Percentiles rank a stretch among this genome's conserved stretches.
These are phyloP conservation scores for Chionodraco myersi DNA, from an alignment of 2,113 vertebrate genomes.

Conservation along the genomic window DNA sequence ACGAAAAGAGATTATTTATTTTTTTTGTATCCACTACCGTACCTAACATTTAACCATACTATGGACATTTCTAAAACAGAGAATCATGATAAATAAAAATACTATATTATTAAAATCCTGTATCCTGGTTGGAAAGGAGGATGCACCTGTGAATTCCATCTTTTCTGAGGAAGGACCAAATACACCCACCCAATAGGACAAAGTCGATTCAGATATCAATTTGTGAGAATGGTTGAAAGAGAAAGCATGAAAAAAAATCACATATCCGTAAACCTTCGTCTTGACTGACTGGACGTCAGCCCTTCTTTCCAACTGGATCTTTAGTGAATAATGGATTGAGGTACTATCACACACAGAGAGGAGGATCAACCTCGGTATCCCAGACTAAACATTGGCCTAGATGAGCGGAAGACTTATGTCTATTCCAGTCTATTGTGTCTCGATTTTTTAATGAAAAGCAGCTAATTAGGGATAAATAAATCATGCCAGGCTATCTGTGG, in stretches of 20 bases:
- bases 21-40: no score
- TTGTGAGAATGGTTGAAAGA: slow-evolving; percentile 1
- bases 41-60: no score
- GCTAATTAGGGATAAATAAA: slow-evolving; percentile 88
- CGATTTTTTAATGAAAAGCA: slow-evolving; percentile 81
- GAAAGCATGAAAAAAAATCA: neutral
- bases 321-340: slow-evolving; percentile 80
- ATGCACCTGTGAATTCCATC: no score
- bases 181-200: no score
- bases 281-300: neutral
- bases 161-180: no score
- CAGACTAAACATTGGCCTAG: slow-evolving; percentile 68
- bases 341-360: slow-evolving; percentile 72
- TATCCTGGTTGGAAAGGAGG: no score
- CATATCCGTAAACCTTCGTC: slow-evolving; percentile 14
- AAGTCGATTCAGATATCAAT: neutral
- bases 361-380: slow-evolving; percentile 56
- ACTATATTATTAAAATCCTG: no score
- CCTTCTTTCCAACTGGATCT: slow-evolving; percentile 61
- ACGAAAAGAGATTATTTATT: no score
- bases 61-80: no score
- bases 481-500: slow-evolving; percentile 81
- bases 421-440: slow-evolving; percentile 78
- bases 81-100: no score
- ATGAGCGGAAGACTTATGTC: slow-evolving; percentile 77